Evolutionary conservation across 2,797 vertebrate species (phyloP), one percentile per base, ranked within the genome.

Genomic region (Lutjanus argentimaculatus): DNA sequence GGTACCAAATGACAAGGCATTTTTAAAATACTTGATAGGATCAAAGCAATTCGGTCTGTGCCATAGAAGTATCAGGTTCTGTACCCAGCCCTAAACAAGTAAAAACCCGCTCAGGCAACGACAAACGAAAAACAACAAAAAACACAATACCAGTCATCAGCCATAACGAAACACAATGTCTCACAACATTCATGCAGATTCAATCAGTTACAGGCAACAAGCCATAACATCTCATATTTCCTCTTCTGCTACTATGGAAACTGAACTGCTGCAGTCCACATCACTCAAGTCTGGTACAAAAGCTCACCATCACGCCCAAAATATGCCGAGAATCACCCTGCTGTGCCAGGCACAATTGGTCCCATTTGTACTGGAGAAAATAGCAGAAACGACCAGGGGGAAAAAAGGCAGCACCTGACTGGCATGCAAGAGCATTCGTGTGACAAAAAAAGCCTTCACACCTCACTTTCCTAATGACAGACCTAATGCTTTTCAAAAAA

Each of bases 191-290:
- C 19, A 83, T 87, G 75, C 63, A 88, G 77, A 89, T 87, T 77
- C 80, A 87, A 83, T 72, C 70, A 85, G 75, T 77, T 78, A 84
- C 64, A 91, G 84, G 68, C 84, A 88, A 82, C 72, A 78, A 84
- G 81, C 75, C 78, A 77, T 62, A 71, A 79, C 40, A 63, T 71
- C 61, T 82, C 72, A 16, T 49, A 19, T 79, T 91, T 86, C 69
- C 43, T 71, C 67, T 84, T 21, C 15, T 82, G 82, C 71, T 91
- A 51, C 82, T 80, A 86, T 91, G 78, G 85, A 91, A 90, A 89
- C 85, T 59, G 21, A 77, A 79, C 68, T 77, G 72, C 66, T 65
- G 55, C 63, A 75, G 80, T 76, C 42, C 52, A 72, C 77, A 78
- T 85, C 75, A 67, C 51, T 82, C 61, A 85, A 72, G 85, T 71